Conservation (phyloP, 2,888 invertebrate genomes). For the Aleiodes leptofemur region DNA sequence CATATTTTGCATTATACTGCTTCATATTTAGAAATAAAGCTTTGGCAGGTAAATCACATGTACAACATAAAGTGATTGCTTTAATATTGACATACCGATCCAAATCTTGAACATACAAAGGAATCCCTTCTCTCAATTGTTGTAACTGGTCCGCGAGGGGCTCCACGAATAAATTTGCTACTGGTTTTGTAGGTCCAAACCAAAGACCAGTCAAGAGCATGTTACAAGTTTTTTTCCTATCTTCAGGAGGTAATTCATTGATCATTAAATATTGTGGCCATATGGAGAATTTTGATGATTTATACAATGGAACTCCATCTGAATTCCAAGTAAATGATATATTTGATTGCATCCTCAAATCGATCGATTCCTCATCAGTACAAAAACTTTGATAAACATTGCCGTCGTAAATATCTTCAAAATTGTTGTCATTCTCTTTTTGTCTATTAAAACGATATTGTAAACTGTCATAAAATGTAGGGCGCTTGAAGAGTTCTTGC, state of each 20-base stretch:
- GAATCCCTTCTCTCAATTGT: slow-evolving; percentile 12
- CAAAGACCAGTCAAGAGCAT: slow-evolving; percentile 46
- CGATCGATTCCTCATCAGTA: slow-evolving; percentile 43
- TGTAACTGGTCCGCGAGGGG: slow-evolving; percentile 21
- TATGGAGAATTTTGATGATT: slow-evolving; percentile 25
- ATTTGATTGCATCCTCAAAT: no score
- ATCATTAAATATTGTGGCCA: slow-evolving; percentile 51
- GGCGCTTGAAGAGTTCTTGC: slow-evolving; percentile 43
- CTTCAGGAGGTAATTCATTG: no score
- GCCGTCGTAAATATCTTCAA: slow-evolving; percentile 54
- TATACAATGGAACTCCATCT: no score
- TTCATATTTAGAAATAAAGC: slow-evolving; percentile 28
- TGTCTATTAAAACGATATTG: slow-evolving; percentile 39
- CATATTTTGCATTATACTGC: slow-evolving; percentile 34
- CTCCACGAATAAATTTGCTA: slow-evolving; percentile 37
- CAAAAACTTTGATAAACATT: slow-evolving; percentile 47
- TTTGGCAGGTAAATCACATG: slow-evolving; percentile 38
- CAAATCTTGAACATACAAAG: not conserved
- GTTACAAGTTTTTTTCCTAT: slow-evolving; percentile 44
- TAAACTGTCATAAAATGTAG: slow-evolving; percentile 40
- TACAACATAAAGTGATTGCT: slow-evolving; percentile 15
- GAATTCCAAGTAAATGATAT: no score
- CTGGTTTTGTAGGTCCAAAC: slow-evolving; percentile 49
- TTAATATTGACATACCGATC: not conserved
- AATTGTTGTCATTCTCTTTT: slow-evolving; percentile 42